phyloP scores from a whole-genome alignment of 64 coral and sea anemone species.

The Exaiptasia diaphana region DNA sequence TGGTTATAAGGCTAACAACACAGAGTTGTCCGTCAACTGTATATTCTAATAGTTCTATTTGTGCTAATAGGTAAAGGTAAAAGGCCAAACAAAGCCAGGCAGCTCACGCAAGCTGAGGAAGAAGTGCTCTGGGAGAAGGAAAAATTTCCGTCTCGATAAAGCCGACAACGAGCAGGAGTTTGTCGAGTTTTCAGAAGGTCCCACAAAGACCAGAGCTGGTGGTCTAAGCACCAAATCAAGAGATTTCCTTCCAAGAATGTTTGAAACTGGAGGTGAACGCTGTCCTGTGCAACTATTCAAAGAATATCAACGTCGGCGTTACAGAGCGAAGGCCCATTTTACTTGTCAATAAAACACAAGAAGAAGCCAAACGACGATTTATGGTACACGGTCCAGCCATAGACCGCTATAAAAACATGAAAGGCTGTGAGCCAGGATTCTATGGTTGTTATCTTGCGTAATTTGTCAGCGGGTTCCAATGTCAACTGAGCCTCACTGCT shows the following conservation, averaged over 20 bases:
- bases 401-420: too few relatives aligned
- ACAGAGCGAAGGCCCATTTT: background rate
- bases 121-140: slow-evolving; percentile 7
- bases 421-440: background rate
- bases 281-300: slow-evolving; percentile 41
- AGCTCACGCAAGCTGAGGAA: slow-evolving; percentile 1
- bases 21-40: too few relatives aligned
- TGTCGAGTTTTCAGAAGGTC: background rate
- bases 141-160: background rate
- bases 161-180: slow-evolving; percentile 28
- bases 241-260: slow-evolving; percentile 3
- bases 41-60: too few relatives aligned
- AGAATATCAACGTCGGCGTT: slow-evolving; percentile 5
- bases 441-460: background rate
- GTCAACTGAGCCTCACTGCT: background rate
- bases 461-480: background rate
- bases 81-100: background rate
- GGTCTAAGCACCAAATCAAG: slow-evolving; percentile 15
- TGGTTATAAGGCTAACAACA: too few relatives aligned
- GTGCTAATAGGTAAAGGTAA: background rate
- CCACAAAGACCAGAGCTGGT: slow-evolving; percentile 15
- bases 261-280: slow-evolving; percentile 22
- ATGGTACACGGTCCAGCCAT: slow-evolving; percentile 30
- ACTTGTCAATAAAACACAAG: background rate
- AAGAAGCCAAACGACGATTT: background rate